phyloP scores from a whole-genome alignment of 2,797 vertebrate genomes.

The Coluber constrictor region DNA sequence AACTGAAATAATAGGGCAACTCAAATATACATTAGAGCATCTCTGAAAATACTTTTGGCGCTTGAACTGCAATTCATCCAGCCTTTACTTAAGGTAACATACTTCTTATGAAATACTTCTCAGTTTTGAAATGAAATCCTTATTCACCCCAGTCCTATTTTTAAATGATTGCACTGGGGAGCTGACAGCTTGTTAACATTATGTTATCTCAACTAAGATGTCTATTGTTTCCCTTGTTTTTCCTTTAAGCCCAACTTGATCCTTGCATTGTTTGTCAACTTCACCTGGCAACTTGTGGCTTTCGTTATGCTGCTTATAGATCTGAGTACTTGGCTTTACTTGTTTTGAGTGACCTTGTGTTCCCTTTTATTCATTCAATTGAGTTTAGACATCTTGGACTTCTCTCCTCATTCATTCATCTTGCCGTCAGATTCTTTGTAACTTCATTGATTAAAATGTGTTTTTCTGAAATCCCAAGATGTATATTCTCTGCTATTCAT shows the following conservation, averaged over 20 bases:
- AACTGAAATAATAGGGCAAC: neutral
- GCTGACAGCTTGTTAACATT: neutral
- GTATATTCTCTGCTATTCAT: neutral
- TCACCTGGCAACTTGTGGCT: neutral
- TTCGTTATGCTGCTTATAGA: neutral
- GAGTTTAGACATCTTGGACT: neutral
- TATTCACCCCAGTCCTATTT: neutral
- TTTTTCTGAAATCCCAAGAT: neutral
- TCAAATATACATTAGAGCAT: neutral
- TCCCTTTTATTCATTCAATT: neutral
- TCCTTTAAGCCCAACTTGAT: neutral
- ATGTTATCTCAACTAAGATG: neutral
- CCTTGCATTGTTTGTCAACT: neutral
- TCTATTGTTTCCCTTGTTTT: neutral
- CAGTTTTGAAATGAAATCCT: neutral
- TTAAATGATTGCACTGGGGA: neutral
- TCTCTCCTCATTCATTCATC: neutral
- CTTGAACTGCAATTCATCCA: neutral
- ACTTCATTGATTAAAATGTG: neutral
- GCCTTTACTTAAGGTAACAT: neutral
- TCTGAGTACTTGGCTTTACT: neutral
- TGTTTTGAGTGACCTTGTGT: neutral
- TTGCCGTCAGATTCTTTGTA: neutral
- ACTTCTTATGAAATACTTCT: neutral
- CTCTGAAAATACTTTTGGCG: neutral